Percentiles rank a stretch among this genome's conserved stretches.
phyloP scores from a whole-genome alignment of 2,113 vertebrate genomes.

The Riparia riparia region DNA sequence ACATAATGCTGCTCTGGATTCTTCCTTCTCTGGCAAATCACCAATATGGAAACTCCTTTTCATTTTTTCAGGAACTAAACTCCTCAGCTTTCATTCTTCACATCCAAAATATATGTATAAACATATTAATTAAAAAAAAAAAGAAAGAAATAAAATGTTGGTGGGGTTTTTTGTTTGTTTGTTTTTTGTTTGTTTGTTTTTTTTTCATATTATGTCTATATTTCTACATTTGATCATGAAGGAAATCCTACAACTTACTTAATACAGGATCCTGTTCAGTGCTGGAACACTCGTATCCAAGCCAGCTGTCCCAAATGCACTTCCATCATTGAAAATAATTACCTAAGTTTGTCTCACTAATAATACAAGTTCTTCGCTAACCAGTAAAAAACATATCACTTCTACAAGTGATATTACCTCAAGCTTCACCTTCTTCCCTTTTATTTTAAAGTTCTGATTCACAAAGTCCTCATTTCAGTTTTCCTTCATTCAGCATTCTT shows the following conservation, averaged over 20 bases:
- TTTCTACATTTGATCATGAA: neutral
- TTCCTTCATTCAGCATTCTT: neutral
- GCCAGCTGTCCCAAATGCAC: neutral
- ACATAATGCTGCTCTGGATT: neutral
- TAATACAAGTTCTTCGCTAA: neutral
- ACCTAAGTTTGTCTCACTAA: neutral
- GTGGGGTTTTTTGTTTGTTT: too few species aligned
- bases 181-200: too few species aligned
- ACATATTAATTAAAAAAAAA: neutral
- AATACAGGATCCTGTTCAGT: neutral
- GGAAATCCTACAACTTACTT: neutral
- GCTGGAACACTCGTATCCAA: neutral
- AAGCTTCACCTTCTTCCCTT: neutral
- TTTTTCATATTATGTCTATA: neutral
- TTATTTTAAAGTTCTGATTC: neutral
- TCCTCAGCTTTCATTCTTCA: neutral
- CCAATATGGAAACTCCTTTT: neutral
- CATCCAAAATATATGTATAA: neutral
- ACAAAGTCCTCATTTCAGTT: neutral
- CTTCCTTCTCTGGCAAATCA: neutral
- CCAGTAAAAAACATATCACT: neutral
- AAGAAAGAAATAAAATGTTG: too few species aligned
- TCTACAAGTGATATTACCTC: neutral
- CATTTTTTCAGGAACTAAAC: neutral
- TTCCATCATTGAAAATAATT: neutral